Base-by-base conservation (phyloP, 2,888 invertebrate species). In the Argyra leucocephala region DNA sequence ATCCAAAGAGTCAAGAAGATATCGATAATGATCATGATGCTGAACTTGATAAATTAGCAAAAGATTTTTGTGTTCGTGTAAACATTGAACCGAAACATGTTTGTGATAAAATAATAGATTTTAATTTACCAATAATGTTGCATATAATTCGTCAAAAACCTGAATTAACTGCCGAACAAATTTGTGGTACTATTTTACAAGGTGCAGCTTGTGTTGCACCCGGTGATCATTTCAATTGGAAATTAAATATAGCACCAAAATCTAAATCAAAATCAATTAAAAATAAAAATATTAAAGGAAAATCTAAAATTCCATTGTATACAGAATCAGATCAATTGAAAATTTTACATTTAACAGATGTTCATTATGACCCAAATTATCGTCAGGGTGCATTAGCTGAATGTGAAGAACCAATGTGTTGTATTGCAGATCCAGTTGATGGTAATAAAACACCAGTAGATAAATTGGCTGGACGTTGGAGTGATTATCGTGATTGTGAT, bases 361-460 rank as follows among this genome's bases (percentile, higher is more conserved):
- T 90, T 26, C 94, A 94, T 74, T 84, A 88, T 64, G 93, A 94
- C 76, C 86, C 88, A 0, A 74, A 83, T 1, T 94, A 94, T 74
- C 81, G 83, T 69, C 82, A 85, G 0, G 85, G 84, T 31, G 84
- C 87, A 0, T 85, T 86, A 62, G 86, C 89, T 0, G 81, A 84
- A 3, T 94, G 94, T 74, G 83, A 82, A 0, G 88, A 89, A 70
- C 90, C 91, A 1, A 81, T 88, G 5, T 95, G 94, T 74, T 95
- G 94, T 74, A 84, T 90, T 61, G 71, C 73, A 0, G 61, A 72
- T n/a, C 65, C 67, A 12, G 57, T 57, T 12, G 59, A 57, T 48
- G 58, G 21, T 15, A 65, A 57, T 23, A 72, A 72, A 62, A 66
- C 67, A 2, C 62, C 36, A 0, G 61, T 68, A 1, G 68, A 72